These are phyloP conservation scores for Diplogasteroides magnus DNA, from an alignment of 1,140 invertebrate genomes.

Conservation along the genomic window DNA sequence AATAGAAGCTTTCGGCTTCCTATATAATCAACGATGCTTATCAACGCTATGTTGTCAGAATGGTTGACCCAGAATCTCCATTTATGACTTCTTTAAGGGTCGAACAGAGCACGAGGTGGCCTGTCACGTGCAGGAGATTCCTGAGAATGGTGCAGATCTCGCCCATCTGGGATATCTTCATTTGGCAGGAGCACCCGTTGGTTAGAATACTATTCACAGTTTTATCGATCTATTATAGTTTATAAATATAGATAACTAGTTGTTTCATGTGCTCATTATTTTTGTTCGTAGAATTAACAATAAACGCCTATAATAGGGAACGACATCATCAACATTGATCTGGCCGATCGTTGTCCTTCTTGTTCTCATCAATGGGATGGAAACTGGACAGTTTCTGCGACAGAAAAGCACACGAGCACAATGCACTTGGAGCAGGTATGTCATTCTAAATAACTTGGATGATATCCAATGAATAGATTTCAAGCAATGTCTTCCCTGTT, in stretches of 20 bases:
- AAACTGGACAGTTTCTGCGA: slow-evolving; percentile 55
- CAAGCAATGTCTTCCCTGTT: too few species aligned
- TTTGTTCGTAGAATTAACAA: too few species aligned
- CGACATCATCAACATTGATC: slow-evolving; percentile 25
- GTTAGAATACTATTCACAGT: neutral
- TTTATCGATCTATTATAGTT: neutral
- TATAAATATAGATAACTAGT: neutral
- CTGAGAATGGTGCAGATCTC: slow-evolving; percentile 81
- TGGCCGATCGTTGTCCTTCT: slow-evolving; percentile 45
- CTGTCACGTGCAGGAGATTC: slow-evolving; percentile 72
- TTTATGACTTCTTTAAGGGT: too few species aligned
- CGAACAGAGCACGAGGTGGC: slow-evolving; percentile 64
- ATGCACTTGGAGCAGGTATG: slow-evolving; percentile 62
- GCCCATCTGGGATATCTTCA: slow-evolving; percentile 66
- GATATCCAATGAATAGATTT: too few species aligned
- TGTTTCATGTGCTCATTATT: neutral
- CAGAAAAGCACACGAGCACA: slow-evolving; percentile 63
- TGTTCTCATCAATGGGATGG: slow-evolving; percentile 57
- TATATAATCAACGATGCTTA: too few species aligned
- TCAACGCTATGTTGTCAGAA: too few species aligned
- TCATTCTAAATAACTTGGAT: too few species aligned
- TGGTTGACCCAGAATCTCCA: too few species aligned
- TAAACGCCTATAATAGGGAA: slow-evolving; percentile 24
- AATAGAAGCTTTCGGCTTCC: neutral
- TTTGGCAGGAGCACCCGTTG: slow-evolving; percentile 30